A percentile compares a stretch with the other conserved stretches of the same genome.
These are phyloP conservation scores for Nemopilema nomurai DNA, from an alignment of 30 jellyfish, hydroid and myxozoan genomes.

Conservation along the genomic window DNA sequence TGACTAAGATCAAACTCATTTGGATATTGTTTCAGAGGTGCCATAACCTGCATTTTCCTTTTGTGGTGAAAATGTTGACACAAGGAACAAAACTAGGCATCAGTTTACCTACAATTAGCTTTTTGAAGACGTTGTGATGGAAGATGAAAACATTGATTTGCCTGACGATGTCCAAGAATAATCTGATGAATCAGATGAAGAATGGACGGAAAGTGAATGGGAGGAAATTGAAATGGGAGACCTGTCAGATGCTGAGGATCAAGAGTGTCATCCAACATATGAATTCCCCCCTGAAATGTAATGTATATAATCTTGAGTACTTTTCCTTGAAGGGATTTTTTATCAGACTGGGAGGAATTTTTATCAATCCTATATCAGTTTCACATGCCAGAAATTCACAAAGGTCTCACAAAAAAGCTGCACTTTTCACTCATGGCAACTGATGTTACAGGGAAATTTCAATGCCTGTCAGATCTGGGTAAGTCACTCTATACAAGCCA, in stretches of 20 bases:
- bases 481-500: not conserved
- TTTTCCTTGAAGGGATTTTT: not conserved
- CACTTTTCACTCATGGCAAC: constrained; percentile 9
- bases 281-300: not conserved
- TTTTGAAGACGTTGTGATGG: not conserved
- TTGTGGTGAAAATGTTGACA: too few relatives aligned
- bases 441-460: constrained; percentile 7
- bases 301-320: not conserved
- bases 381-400: constrained; percentile 17
- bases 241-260: constrained; percentile 17
- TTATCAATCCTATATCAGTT: constrained; percentile 8
- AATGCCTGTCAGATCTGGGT: constrained; percentile 3
- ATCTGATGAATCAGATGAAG: not conserved
- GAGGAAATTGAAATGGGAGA: constrained; percentile 18
- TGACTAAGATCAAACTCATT: too few relatives aligned
- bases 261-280: not conserved
- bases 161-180: not conserved
- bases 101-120: not conserved
- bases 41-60: too few relatives aligned
- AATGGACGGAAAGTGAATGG: not conserved
- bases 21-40: too few relatives aligned
- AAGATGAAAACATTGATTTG: not conserved
- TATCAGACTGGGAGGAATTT: constrained; percentile 3
- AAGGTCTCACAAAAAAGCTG: not conserved
- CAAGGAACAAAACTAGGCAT: too few relatives aligned